Evolutionary conservation across 2,797 vertebrate genomes (phyloP).

Genomic region (Ataeniobius toweri): DNA sequence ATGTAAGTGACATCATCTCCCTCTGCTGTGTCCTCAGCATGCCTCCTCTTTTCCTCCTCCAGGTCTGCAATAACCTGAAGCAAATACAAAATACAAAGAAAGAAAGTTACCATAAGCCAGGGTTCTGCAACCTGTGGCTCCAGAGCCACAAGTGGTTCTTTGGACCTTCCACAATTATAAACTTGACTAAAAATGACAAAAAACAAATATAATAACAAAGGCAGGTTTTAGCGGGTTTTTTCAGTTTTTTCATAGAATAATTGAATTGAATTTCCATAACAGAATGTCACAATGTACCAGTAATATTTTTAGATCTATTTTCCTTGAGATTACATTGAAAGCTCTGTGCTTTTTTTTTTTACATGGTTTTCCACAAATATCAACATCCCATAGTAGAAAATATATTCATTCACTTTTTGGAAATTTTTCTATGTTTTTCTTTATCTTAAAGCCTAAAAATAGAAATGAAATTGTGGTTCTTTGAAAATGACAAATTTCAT

Average conservation of each 20-base stretch:
- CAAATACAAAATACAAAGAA: constrained; percentile 50
- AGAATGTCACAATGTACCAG: too few relatives aligned
- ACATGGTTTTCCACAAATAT: too few relatives aligned
- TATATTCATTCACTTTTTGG: too few relatives aligned
- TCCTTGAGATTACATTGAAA: too few relatives aligned
- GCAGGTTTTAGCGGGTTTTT: neutral
- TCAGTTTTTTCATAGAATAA: neutral
- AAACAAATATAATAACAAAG: neutral
- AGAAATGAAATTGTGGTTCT: neutral
- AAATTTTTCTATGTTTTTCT: too few relatives aligned
- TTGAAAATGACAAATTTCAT: neutral
- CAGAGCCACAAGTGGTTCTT: neutral
- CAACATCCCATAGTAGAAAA: too few relatives aligned
- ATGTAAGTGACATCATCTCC: constrained; percentile 98
- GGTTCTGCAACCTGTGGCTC: neutral
- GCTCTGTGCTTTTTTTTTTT: too few relatives aligned
- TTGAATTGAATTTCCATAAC: neutral
- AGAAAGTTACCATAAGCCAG: neutral
- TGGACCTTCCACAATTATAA: neutral
- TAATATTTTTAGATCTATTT: too few relatives aligned
- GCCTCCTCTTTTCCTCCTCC: constrained; percentile 92
- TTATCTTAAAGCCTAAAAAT: neutral
- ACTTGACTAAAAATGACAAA: neutral
- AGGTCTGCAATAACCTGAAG: constrained; percentile 94
- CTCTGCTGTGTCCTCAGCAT: constrained; percentile 94